phyloP scores from a whole-genome alignment of 2,113 vertebrate species.

The Oenanthe oenanthe region DNA sequence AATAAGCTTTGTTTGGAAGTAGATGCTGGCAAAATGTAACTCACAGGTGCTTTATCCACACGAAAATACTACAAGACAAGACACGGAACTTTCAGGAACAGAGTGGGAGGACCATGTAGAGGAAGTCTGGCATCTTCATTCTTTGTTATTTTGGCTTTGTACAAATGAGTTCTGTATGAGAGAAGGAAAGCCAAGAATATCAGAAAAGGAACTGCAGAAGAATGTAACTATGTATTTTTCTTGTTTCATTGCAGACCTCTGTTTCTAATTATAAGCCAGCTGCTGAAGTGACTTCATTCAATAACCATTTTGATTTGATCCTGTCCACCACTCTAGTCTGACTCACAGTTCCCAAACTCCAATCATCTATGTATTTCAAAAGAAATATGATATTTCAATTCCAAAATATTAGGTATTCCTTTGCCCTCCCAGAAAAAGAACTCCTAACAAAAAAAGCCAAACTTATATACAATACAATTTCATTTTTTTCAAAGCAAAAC shows the following conservation, averaged over 20 bases:
- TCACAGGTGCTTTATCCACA: background rate
- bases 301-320: conserved; percentile 53
- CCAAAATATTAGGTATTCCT: background rate
- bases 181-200: conserved; percentile 31
- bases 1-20: background rate
- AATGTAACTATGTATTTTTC: conserved; percentile 48
- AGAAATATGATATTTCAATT: background rate
- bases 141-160: background rate
- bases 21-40: background rate
- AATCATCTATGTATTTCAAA: background rate
- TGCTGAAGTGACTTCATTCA: conserved; percentile 61
- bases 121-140: background rate
- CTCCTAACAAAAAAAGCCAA: background rate
- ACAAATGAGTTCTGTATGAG: background rate
- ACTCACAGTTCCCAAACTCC: background rate
- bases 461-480: background rate
- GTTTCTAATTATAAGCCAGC: conserved; percentile 65
- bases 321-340: background rate
- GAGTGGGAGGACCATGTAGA: background rate
- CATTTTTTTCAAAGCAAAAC: background rate
- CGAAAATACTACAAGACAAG: background rate
- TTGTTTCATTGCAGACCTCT: conserved; percentile 29
- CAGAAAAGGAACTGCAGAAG: conserved; percentile 2
- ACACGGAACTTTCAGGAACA: background rate
- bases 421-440: background rate